Evolutionary conservation across 2,888 invertebrate genomes (phyloP), one percentile per base, ranked within the genome.

Genomic region (Hirudinaria manillensis): DNA sequence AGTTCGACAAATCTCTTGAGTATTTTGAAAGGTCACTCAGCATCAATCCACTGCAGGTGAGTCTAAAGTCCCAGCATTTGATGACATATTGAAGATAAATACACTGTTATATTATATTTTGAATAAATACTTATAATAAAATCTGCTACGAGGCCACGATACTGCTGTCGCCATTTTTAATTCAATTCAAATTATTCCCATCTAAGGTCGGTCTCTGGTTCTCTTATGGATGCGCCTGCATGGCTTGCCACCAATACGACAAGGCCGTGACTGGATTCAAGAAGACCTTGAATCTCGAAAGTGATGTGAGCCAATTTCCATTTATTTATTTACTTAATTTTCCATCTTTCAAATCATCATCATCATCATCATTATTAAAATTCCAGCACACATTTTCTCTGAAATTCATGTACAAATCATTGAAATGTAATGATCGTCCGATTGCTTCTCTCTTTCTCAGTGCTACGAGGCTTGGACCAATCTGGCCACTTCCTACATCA

Each of bases 401-500:
- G n/a, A n/a, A n/a, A n/a, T n/a, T n/a, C n/a, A n/a, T n/a, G n/a
- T n/a, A n/a, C n/a, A n/a, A n/a, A n/a, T n/a, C n/a, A n/a, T n/a
- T n/a, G n/a, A n/a, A n/a, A 51, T n/a, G 32, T 21, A 3, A 51
- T 65, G 38, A 32, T 72, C 32, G 19, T 36, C 70, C 24, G 19
- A 27, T 27, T 68, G 51, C 3, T 67, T 76, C 55, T 61, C 34
- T 36, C 75, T 74, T 67, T 81, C 81, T 6, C 79, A 86, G 83
- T 92, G 92, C 75, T 97, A 93, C 84, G 96, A 98, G 86, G 94
- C 94, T 0, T 99, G 98, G 99, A 98, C 95, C 86, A 99, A 99
- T 85, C 87, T 99, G 76, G 94, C 95, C 21, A 94, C 96, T 83
- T 93, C 94, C 3, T 93, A 96, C 81, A 90, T 95, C 13, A 91